Conservation (phyloP, 2,888 invertebrate species). For the Tetrapedia diversipes region DNA sequence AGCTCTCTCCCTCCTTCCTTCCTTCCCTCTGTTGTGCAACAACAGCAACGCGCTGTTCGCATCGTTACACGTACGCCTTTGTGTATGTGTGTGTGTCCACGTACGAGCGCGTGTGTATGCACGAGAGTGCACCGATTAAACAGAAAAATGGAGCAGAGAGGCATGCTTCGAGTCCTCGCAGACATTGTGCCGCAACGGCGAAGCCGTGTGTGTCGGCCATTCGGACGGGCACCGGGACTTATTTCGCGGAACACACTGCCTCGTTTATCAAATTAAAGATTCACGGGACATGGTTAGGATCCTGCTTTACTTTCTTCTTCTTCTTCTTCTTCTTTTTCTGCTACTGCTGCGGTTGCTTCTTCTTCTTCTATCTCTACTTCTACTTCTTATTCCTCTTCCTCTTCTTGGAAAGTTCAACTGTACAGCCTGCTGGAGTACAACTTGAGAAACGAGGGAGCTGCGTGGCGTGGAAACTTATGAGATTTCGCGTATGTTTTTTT, state of each 20-base stretch:
- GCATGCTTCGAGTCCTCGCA: conserved; percentile 20
- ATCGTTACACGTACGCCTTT: conserved; percentile 1
- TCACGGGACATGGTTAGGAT: conserved; percentile 18
- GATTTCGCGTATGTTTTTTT: not conserved
- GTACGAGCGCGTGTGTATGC: not conserved
- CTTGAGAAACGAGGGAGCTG: conserved; percentile 8
- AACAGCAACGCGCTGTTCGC: not conserved
- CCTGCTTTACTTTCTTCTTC: conserved; percentile 6
- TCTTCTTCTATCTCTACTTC: too few relatives aligned
- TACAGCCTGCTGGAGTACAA: not conserved
- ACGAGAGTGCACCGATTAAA: conserved; percentile 47
- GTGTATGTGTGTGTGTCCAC: not conserved
- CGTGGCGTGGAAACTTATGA: conserved; percentile 8
- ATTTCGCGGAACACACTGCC: conserved; percentile 10
- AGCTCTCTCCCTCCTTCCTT: conserved; percentile 4
- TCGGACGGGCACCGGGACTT: conserved; percentile 32
- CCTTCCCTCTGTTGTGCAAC: not conserved
- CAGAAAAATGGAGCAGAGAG: conserved; percentile 45
- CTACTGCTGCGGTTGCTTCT: too few relatives aligned
- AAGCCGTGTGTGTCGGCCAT: conserved; percentile 4
- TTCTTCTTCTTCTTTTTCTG: not conserved
- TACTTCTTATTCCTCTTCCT: too few relatives aligned
- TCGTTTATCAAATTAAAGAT: conserved; percentile 54
- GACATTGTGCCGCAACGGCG: conserved; percentile 23
- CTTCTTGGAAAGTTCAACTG: not conserved